A percentile compares a stretch with the other conserved stretches of the same genome.
These are phyloP conservation scores for Chrysaora quinquecirrha DNA, from an alignment of 30 jellyfish, hydroid and myxozoan genomes.

Conservation along the genomic window DNA sequence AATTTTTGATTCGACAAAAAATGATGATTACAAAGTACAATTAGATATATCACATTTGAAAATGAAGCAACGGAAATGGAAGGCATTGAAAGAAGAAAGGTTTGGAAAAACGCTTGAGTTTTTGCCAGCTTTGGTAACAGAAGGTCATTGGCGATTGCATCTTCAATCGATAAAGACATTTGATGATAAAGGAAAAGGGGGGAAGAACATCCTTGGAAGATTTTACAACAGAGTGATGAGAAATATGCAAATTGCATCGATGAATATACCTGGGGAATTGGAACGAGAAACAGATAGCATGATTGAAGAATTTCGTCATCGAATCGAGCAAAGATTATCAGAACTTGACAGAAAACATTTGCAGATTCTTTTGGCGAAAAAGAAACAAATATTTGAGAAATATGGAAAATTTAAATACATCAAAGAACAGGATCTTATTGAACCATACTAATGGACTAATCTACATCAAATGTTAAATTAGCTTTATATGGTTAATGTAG, in stretches of 20 bases:
- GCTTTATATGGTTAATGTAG: too few species aligned
- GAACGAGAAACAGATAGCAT: neutral
- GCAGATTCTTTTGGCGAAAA: neutral
- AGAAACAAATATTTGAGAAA: neutral
- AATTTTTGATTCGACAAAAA: neutral
- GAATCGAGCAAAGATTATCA: neutral
- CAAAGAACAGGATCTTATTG: slow-evolving; percentile 12
- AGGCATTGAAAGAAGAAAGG: neutral
- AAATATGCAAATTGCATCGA: neutral
- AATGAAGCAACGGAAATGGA: neutral
- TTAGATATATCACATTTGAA: neutral
- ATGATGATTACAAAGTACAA: neutral
- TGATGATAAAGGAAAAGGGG: too few species aligned
- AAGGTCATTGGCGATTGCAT: too few species aligned
- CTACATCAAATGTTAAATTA: too few species aligned
- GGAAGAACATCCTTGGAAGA: neutral
- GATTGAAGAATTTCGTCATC: neutral
- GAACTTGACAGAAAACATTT: slow-evolving; percentile 6
- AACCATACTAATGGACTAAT: neutral
- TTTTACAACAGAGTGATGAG: neutral
- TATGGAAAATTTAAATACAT: slow-evolving; percentile 18
- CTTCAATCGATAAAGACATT: too few species aligned
- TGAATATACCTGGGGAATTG: slow-evolving; percentile 1
- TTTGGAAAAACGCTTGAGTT: too few species aligned
- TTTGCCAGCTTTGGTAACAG: too few species aligned